Percentiles rank a stretch among this genome's conserved stretches.
Evolutionary conservation across 2,113 vertebrate genomes (phyloP).

Genomic region (Ornithorhynchus anatinus): DNA sequence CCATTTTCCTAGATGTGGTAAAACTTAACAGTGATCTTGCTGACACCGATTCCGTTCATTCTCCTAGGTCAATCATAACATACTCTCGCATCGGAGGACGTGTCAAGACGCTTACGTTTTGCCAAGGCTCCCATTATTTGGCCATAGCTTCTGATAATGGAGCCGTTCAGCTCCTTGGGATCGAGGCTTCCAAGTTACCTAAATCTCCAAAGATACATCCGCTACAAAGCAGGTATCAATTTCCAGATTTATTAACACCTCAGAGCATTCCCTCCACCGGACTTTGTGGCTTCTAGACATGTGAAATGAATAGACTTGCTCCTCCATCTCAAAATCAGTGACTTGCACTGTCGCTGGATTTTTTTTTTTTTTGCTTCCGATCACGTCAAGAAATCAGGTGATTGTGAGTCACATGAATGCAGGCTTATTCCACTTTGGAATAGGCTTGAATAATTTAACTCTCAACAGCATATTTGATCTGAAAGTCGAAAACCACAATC

Average conservation of each 20-base stretch:
- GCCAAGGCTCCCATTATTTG: conserved; percentile 94
- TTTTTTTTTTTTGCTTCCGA: background rate
- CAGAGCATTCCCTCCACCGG: background rate
- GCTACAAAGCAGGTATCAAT: conserved; percentile 87
- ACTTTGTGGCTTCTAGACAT: background rate
- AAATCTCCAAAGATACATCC: conserved; percentile 96
- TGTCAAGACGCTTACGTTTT: conserved; percentile 93
- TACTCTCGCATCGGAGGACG: conserved; percentile 91
- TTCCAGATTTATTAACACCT: background rate
- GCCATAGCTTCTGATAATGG: conserved; percentile 94
- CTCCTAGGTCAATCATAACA: conserved; percentile 87
- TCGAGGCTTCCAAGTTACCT: conserved; percentile 92
- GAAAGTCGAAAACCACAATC: background rate
- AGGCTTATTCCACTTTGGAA: background rate
- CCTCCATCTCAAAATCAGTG: background rate
- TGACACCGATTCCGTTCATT: background rate
- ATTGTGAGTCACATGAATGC: conserved; percentile 9
- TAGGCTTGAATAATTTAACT: background rate
- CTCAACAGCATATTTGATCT: background rate
- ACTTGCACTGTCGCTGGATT: background rate
- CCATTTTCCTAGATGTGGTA: background rate
- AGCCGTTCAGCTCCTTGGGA: conserved; percentile 89
- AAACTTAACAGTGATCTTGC: background rate
- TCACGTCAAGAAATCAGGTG: background rate
- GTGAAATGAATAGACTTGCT: background rate